Evolutionary conservation across 2,888 invertebrate species (phyloP).

Genomic region (Seira musarum): DNA sequence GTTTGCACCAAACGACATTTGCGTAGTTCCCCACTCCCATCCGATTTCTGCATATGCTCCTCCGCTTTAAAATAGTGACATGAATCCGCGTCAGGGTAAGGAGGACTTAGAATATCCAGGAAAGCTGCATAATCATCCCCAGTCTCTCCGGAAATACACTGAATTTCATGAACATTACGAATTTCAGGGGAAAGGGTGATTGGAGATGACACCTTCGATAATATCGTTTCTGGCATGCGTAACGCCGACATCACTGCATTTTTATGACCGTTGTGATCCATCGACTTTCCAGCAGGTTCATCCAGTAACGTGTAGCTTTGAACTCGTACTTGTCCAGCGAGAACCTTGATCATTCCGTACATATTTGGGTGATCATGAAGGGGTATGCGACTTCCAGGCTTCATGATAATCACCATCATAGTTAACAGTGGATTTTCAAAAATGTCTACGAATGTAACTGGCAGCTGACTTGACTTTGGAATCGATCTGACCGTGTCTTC

Average conservation of each 20-base stretch:
- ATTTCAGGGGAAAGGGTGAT: constrained; percentile 59
- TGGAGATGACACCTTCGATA: constrained; percentile 45
- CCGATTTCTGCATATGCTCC: constrained; percentile 29
- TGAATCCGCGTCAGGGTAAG: constrained; percentile 53
- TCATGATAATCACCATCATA: constrained; percentile 65
- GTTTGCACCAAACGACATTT: constrained; percentile 52
- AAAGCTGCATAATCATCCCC: constrained; percentile 64
- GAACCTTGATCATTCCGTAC: constrained; percentile 66
- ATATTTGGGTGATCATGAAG: constrained; percentile 68
- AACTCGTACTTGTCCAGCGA: constrained; percentile 62
- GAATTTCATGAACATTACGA: constrained; percentile 65
- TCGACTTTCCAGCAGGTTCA: constrained; percentile 40
- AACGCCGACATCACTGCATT: constrained; percentile 46
- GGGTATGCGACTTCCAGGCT: constrained; percentile 62
- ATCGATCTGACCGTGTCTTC: constrained; percentile 46
- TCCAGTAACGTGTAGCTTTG: constrained; percentile 57
- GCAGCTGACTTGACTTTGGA: constrained; percentile 41
- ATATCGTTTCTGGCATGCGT: constrained; percentile 44
- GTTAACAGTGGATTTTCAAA: constrained; percentile 61
- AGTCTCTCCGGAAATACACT: constrained; percentile 55
- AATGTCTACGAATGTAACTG: constrained; percentile 59
- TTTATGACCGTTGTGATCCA: constrained; percentile 40
- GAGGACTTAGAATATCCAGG: constrained; percentile 67
- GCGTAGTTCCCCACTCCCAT: constrained; percentile 30
- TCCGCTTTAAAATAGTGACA: constrained; percentile 55